phyloP scores from a whole-genome alignment of 2,888 invertebrate genomes.

The Cryptophagus acutangulus region DNA sequence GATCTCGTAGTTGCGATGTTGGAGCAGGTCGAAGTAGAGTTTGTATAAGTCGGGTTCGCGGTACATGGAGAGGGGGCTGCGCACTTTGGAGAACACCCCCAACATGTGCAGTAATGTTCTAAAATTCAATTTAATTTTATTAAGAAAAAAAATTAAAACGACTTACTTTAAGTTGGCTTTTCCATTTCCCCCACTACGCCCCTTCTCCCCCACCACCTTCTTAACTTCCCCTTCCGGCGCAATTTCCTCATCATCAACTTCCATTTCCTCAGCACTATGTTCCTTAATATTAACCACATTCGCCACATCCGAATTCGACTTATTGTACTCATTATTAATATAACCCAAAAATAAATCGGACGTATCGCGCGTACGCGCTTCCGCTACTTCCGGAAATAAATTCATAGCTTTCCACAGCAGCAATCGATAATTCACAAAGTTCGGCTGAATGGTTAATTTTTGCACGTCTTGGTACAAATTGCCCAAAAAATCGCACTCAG shows the following conservation, averaged over 20 bases:
- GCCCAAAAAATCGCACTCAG: constrained; percentile 31
- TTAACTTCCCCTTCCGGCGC: constrained; percentile 32
- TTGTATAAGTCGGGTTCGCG: constrained; percentile 70
- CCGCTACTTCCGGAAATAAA: constrained; percentile 68
- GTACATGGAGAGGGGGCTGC: constrained; percentile 74
- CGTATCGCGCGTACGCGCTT: constrained; percentile 74
- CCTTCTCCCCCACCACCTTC: constrained; percentile 26
- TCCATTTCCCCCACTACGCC: too few species aligned
- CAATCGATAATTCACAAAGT: constrained; percentile 70
- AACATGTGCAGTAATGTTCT: constrained; percentile 61
- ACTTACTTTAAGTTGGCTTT: constrained; percentile 34
- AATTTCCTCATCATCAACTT: constrained; percentile 41
- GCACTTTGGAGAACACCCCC: constrained; percentile 71
- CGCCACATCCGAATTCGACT: constrained; percentile 54
- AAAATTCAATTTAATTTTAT: neutral
- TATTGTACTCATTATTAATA: constrained; percentile 62
- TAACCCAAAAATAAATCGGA: constrained; percentile 77
- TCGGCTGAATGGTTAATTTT: constrained; percentile 55
- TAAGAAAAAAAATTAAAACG: too few species aligned
- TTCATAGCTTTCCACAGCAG: constrained; percentile 78
- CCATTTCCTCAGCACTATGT: constrained; percentile 38
- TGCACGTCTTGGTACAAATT: constrained; percentile 36
- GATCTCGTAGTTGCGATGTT: constrained; percentile 70
- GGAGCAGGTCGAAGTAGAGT: constrained; percentile 74
- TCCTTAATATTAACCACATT: constrained; percentile 54